These are phyloP conservation scores for Pitta sordida DNA, from an alignment of 2,113 vertebrate species.

Conservation along the genomic window DNA sequence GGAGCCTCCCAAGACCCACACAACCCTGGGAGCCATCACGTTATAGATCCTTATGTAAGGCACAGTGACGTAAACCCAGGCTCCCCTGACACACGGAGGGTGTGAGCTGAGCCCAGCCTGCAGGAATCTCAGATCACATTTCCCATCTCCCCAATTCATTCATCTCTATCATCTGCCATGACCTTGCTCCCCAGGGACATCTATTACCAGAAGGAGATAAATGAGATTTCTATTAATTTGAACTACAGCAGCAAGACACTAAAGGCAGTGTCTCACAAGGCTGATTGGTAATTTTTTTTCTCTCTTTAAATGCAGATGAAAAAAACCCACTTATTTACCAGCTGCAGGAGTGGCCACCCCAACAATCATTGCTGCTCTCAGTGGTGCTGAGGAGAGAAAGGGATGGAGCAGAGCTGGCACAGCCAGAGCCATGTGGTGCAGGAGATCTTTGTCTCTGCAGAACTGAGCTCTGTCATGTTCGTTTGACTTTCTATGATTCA, in stretches of 20 bases:
- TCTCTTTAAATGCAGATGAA: not conserved
- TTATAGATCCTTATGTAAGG: constrained; percentile 18
- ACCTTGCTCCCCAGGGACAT: constrained; percentile 46
- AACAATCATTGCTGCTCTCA: not conserved
- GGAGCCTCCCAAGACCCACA: constrained; percentile 1
- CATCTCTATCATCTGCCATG: not conserved
- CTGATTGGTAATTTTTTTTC: not conserved
- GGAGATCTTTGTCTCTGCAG: not conserved
- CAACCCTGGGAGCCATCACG: not conserved
- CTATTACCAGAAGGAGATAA: not conserved
- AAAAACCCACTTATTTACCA: not conserved
- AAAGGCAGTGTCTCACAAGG: not conserved
- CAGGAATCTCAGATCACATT: constrained; percentile 26
- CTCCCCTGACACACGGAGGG: constrained; percentile 6
- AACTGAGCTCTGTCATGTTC: not conserved
- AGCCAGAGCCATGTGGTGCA: not conserved
- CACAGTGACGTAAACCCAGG: not conserved
- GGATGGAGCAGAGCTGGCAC: not conserved
- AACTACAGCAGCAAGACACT: not conserved
- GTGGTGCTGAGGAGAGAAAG: not conserved
- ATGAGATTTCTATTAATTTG: constrained; percentile 9
- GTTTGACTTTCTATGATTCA: not conserved
- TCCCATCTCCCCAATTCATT: constrained; percentile 25
- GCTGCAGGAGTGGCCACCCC: not conserved
- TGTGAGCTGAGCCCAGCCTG: constrained; percentile 15